phyloP scores from a whole-genome alignment of 2,797 vertebrate species.

The Schizopygopsis malacanthus region DNA sequence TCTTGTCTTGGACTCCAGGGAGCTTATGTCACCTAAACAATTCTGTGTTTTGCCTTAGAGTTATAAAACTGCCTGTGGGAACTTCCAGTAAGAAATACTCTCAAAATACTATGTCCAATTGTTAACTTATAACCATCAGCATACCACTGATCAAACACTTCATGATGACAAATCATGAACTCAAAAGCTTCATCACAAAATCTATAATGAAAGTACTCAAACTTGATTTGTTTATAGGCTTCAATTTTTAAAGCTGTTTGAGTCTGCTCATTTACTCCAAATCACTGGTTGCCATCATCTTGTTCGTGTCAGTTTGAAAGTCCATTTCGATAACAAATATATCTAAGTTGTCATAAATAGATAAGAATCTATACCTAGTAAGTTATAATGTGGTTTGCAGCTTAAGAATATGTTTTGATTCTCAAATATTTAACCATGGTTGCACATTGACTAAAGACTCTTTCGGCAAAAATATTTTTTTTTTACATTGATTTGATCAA shows the following conservation, averaged over 20 bases:
- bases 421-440: background rate
- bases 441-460: background rate
- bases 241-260: background rate
- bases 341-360: conserved; percentile 3
- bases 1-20: background rate
- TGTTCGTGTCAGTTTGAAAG: conserved; percentile 25
- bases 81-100: background rate
- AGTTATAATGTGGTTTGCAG: background rate
- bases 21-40: background rate
- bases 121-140: background rate
- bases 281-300: background rate
- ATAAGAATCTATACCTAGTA: conserved; percentile 12
- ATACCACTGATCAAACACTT: background rate
- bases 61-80: background rate
- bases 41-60: background rate
- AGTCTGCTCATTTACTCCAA: background rate
- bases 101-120: background rate
- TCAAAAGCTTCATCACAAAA: background rate
- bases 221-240: background rate
- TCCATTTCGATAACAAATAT: conserved; percentile 3
- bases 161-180: background rate
- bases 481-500: background rate
- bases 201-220: background rate
- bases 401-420: conserved; percentile 1
- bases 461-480: background rate